These are phyloP conservation scores for Drosophila funebris DNA, from an alignment of 1,140 invertebrate genomes.

Conservation along the genomic window DNA sequence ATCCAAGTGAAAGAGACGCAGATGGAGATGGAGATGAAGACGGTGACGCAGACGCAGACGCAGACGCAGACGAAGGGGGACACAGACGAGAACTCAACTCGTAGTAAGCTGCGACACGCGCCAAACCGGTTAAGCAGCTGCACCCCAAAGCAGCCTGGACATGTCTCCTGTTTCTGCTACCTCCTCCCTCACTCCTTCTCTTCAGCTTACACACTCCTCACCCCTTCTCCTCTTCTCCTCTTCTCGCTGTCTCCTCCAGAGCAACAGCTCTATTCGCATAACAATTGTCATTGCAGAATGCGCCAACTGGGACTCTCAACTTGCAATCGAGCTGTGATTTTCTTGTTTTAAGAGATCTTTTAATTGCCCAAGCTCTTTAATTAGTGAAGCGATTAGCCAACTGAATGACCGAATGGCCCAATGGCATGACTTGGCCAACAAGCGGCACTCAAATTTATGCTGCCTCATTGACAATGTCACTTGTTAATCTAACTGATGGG, in stretches of 20 bases:
- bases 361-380: slow-evolving; percentile 44
- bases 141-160: slow-evolving; percentile 59
- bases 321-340: neutral
- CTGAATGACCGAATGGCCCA: neutral
- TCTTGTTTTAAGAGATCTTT: slow-evolving; percentile 19
- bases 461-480: slow-evolving; percentile 9
- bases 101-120: slow-evolving; percentile 52
- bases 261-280: slow-evolving; percentile 8
- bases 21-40: neutral
- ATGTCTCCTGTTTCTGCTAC: neutral
- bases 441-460: slow-evolving; percentile 26
- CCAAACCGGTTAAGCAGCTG: slow-evolving; percentile 76
- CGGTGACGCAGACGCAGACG: neutral
- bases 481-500: neutral
- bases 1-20: slow-evolving; percentile 5
- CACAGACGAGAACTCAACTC: neutral
- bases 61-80: neutral
- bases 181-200: neutral
- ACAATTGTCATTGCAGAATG: slow-evolving; percentile 69
- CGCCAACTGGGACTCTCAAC: neutral
- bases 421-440: neutral
- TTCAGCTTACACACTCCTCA: no score
- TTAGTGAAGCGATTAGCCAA: slow-evolving; percentile 40
- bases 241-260: neutral
- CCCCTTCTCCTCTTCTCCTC: neutral